Evolutionary conservation across 2,113 vertebrate genomes (phyloP).

Genomic region (Scomber japonicus): DNA sequence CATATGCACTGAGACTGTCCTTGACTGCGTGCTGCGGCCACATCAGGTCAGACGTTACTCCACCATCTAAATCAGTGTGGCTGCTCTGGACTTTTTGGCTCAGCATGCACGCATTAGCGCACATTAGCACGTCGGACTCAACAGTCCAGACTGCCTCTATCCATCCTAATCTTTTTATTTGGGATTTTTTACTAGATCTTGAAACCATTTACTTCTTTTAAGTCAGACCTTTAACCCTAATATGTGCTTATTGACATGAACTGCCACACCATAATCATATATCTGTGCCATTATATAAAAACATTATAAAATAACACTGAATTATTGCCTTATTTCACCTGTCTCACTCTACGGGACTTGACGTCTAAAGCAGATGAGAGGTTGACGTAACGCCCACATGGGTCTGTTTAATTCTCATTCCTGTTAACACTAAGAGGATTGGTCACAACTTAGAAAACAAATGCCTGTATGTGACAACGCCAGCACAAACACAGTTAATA

Average conservation of each 20-base stretch:
- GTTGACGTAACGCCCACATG: constrained; percentile 62
- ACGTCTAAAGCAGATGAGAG: constrained; percentile 51
- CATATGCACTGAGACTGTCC: not conserved
- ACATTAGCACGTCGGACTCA: no score
- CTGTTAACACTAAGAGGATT: constrained; percentile 82
- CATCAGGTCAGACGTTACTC: not conserved
- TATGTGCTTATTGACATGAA: no score
- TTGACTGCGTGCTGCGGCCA: not conserved
- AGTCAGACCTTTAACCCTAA: no score
- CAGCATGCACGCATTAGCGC: no score
- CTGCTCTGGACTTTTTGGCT: no score
- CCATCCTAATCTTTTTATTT: no score
- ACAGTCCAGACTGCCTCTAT: no score
- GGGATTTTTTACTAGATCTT: no score
- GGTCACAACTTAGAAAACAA: constrained; percentile 62
- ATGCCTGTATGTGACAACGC: constrained; percentile 33
- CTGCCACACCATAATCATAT: no score
- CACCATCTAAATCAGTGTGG: no score
- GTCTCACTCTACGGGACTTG: not conserved
- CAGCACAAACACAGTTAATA: constrained; percentile 21
- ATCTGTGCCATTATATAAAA: no score
- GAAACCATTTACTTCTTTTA: no score
- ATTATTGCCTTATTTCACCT: not conserved
- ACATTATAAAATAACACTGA: not conserved
- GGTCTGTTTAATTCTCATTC: constrained; percentile 64